Base-by-base conservation (phyloP, 92 coral and sea anemone species). In the Paragorgia papillata region DNA sequence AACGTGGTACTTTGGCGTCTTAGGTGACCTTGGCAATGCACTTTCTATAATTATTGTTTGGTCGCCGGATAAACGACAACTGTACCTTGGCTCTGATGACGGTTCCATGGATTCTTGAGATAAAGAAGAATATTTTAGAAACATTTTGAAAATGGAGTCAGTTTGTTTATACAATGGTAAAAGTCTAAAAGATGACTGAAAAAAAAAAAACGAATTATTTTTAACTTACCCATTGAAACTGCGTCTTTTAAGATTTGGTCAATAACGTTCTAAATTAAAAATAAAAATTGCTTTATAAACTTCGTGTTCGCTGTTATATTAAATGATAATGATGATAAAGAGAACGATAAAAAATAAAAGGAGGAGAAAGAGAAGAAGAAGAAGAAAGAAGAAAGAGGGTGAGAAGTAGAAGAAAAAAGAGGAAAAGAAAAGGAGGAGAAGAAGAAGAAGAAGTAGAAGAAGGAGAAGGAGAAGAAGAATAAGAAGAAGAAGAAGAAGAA, bases 201-300 rank as follows among this genome's bases (percentile, higher is more conserved):
- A 5, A 37, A 17, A 51, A 3, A 51, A 7, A 51, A 51, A 5
- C 7, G 58, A 17, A 51, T n/a, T n/a, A n/a, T 17, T 14, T 56
- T 2, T 29, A 22, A 33, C 63, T 51, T 70, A 70, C 77, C 77
- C 44, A 28, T 50, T 24, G 77, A 70, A 10, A 51, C 48, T 2
- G 77, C 77, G 6, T 70, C 62, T 33, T 53, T 70, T 29, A 70
- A 57, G 35, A 70, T 33, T 18, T 46, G 55, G 49, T 70, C 62
- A 50, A 70, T 70, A 20, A 70, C 62, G 34, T 70, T 51, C 77
- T 70, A 22, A 37, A 37, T 4, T 10, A 37, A 37, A 37, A 37
- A 4, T 10, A 37, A 37, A 37, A 37, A 37, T 4, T 10, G 43
- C 4, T 4, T 37, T 37, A 37, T 10, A 37, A 10, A 37, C 10